Percentiles rank a stretch among this genome's conserved stretches.
Conservation (phyloP, 2,113 vertebrate species). For the Corapipo altera region DNA sequence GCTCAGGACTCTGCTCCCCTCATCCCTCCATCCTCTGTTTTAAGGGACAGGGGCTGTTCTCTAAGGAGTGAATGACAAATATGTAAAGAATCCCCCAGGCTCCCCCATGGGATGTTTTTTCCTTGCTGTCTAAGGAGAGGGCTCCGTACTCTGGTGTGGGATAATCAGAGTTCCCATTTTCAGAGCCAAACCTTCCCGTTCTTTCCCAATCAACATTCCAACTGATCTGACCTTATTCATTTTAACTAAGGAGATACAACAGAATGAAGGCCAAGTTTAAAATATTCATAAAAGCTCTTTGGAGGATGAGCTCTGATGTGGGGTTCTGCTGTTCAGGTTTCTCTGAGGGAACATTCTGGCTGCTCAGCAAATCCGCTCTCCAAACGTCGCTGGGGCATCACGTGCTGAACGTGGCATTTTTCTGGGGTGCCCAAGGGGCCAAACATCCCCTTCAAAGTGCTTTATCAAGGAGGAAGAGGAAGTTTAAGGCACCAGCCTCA, state of each 20-base stretch:
- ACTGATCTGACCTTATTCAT: neutral
- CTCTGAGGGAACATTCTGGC: neutral
- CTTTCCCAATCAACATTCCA: neutral
- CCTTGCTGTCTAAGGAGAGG: neutral
- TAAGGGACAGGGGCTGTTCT: neutral
- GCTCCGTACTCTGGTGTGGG: neutral
- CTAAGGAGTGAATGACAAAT: neutral
- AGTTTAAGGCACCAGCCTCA: accelerated
- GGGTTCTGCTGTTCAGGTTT: neutral
- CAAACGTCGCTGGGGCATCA: accelerated
- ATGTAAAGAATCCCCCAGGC: neutral
- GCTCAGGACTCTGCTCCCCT: neutral
- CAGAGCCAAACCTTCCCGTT: neutral
- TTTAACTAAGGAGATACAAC: neutral
- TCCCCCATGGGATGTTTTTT: neutral
- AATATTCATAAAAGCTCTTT: neutral
- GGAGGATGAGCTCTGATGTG: neutral
- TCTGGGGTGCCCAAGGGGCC: neutral
- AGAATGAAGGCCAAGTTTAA: neutral
- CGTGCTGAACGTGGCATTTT: accelerated
- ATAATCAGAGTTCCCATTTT: neutral
- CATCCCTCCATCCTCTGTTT: neutral
- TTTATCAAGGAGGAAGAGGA: neutral
- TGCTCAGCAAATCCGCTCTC: neutral
- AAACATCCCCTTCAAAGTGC: accelerated